Percentiles rank a stretch among this genome's conserved stretches.
phyloP scores from a whole-genome alignment of 2,113 vertebrate genomes.

The Trogon melanurus region DNA sequence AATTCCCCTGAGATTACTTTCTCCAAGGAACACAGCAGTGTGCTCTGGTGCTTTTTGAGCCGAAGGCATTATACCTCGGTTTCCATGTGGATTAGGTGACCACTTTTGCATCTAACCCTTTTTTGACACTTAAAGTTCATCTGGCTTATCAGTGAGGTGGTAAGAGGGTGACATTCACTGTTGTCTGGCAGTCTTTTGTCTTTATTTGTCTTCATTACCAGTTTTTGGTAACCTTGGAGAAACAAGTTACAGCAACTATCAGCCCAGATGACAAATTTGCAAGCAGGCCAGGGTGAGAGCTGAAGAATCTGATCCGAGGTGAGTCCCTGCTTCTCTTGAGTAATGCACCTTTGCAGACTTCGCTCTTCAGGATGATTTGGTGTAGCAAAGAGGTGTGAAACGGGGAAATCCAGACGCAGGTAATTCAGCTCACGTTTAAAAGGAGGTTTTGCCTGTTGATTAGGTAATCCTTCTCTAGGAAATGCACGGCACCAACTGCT shows the following conservation, averaged over 20 bases:
- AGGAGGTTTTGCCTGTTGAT: slow-evolving; percentile 74
- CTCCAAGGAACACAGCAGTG: neutral
- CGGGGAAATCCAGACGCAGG: slow-evolving; percentile 45
- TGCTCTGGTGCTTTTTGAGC: neutral
- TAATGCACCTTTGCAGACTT: neutral
- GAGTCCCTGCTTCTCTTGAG: neutral
- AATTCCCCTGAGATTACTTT: slow-evolving; percentile 15
- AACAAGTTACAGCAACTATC: neutral
- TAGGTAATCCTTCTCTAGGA: slow-evolving; percentile 77
- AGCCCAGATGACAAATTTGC: slow-evolving; percentile 32
- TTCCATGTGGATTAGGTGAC: neutral
- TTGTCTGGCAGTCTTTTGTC: neutral
- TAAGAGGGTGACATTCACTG: neutral
- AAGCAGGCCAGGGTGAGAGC: slow-evolving; percentile 34
- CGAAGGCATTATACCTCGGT: neutral
- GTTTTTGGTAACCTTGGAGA: slow-evolving; percentile 44
- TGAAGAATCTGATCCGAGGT: neutral
- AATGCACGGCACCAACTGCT: slow-evolving; percentile 84
- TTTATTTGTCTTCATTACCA: slow-evolving; percentile 53
- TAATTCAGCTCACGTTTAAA: slow-evolving; percentile 72
- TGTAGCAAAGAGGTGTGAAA: slow-evolving; percentile 54
- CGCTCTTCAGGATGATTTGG: neutral
- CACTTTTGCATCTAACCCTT: neutral
- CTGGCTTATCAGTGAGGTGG: neutral
- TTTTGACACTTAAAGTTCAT: neutral